Percentiles rank a stretch among this genome's conserved stretches.
These are phyloP conservation scores for Calonectris borealis DNA, from an alignment of 2,113 vertebrate species.

Conservation along the genomic window DNA sequence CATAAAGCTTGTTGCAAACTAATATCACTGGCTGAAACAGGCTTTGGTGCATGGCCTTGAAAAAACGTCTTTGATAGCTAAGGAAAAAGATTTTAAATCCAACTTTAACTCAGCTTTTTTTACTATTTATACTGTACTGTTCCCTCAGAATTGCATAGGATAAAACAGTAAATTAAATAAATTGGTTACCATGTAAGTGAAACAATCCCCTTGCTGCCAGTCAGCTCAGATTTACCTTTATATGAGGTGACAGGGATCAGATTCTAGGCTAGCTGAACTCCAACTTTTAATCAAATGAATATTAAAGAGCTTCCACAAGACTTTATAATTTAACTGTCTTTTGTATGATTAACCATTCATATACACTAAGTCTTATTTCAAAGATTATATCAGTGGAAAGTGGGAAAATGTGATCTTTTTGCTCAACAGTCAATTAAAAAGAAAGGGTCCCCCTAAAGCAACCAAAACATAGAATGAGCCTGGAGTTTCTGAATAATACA, in stretches of 20 bases:
- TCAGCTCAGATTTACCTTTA: background rate
- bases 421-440: background rate
- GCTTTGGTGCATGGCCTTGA: background rate
- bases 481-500: conserved; percentile 38
- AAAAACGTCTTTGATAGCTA: background rate
- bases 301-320: conserved; percentile 17
- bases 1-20: background rate
- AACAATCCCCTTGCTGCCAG: background rate
- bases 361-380: conserved; percentile 16
- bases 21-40: background rate
- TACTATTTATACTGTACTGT: background rate
- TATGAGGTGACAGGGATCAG: background rate
- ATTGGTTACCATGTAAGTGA: background rate
- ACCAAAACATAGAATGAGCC: background rate
- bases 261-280: background rate
- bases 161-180: background rate
- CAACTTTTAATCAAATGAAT: conserved; percentile 44
- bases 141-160: background rate
- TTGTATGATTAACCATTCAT: conserved; percentile 18
- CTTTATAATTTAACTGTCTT: background rate
- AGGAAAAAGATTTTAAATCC: background rate
- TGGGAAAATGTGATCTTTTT: background rate
- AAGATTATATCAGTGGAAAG: conserved; percentile 16
- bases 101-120: background rate
- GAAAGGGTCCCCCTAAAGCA: background rate